Conservation (phyloP, 2,888 invertebrate genomes). For the Tenthredo mesomela region DNA sequence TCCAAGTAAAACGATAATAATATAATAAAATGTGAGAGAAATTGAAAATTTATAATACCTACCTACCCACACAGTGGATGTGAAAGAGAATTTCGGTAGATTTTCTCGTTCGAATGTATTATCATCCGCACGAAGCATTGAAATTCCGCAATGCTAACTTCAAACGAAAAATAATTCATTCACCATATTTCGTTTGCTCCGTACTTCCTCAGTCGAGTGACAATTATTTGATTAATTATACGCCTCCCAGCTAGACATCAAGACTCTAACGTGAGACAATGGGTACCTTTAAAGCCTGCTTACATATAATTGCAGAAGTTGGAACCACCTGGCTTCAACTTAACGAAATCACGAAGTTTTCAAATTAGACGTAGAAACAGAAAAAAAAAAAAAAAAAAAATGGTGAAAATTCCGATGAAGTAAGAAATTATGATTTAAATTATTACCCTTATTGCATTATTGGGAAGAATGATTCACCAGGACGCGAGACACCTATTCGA, state of each 20-base stretch:
- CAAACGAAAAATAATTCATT: background rate
- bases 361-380: background rate
- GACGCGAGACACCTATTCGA: too few relatives aligned
- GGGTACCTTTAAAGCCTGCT: too few relatives aligned
- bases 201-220: too few relatives aligned
- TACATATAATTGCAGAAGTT: background rate
- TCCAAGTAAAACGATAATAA: background rate
- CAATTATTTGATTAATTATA: conserved; percentile 56
- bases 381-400: background rate
- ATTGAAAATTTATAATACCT: background rate
- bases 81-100: background rate
- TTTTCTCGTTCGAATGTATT: background rate
- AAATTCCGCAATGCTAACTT: background rate
- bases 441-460: too few relatives aligned
- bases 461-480: too few relatives aligned
- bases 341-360: background rate
- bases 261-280: background rate
- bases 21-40: background rate
- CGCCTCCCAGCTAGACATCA: background rate
- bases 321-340: background rate
- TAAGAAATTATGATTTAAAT: too few relatives aligned
- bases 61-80: background rate
- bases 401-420: background rate
- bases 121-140: background rate
- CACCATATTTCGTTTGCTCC: background rate